These are phyloP conservation scores for Himalopsyche kuldschensis DNA, from an alignment of 2,888 invertebrate species.

Conservation along the genomic window DNA sequence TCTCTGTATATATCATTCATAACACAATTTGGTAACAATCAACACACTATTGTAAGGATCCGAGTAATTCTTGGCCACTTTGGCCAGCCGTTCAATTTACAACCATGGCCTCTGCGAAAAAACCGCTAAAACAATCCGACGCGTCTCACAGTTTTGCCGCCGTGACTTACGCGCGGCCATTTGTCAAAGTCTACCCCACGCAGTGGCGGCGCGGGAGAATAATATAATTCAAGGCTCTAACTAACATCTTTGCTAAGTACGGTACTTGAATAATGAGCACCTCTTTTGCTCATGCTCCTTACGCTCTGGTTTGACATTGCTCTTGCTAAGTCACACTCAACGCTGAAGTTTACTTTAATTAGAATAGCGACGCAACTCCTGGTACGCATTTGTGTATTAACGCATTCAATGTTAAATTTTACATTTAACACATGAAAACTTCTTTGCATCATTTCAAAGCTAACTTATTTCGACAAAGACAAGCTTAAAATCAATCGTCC, in stretches of 20 bases:
- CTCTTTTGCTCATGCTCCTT: neutral
- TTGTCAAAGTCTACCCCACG: slow-evolving; percentile 25
- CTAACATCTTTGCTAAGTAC: neutral
- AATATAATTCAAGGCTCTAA: neutral
- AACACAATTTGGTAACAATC: too few relatives aligned
- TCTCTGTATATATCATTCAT: too few relatives aligned
- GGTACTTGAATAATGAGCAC: neutral
- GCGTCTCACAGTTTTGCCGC: neutral
- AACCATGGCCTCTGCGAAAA: slow-evolving; percentile 2
- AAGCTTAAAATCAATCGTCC: too few relatives aligned
- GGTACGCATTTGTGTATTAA: neutral
- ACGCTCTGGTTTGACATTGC: neutral
- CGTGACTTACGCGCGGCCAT: slow-evolving; percentile 33
- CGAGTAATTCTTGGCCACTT: too few relatives aligned
- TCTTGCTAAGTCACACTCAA: neutral
- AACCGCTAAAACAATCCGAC: slow-evolving; percentile 21
- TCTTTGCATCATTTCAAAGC: too few relatives aligned
- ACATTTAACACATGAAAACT: too few relatives aligned
- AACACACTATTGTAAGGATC: too few relatives aligned
- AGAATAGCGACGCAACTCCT: neutral
- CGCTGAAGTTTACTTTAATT: neutral
- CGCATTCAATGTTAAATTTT: neutral
- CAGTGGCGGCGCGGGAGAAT: neutral
- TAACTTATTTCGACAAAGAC: too few relatives aligned
- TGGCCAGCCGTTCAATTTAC: too few relatives aligned